Base-by-base conservation (phyloP, 2,113 vertebrate genomes). In the Eulacestoma nigropectus region DNA sequence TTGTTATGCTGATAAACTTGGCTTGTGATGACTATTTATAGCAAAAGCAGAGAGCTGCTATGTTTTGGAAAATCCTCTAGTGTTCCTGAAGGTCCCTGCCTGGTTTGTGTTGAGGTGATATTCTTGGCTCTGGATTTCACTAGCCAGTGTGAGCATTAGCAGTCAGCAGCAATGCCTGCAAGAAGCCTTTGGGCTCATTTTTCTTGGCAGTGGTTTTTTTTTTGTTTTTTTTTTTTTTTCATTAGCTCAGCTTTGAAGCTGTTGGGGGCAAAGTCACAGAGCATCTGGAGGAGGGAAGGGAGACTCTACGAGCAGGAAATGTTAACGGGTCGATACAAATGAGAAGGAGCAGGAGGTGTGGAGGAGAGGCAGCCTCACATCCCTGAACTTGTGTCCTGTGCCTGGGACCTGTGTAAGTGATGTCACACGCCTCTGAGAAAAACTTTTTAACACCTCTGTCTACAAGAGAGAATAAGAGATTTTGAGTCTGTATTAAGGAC, bases 1-100 rank as follows among this genome's bases (percentile, higher is more conserved):
- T 95, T 96, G 92, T 96, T 94, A 90, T 93, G 92, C 90, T 94
- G 96, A 94, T 96, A 92, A 90, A 95, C 79, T 93, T 90, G 83
- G 95, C 49, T 3, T 75, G 68, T 84, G 77, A 53, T 81, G 69
- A 74, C 86, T 96, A 92, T 96, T 96, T 94, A 92, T 95, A 95
- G 95, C 73, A 93, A 78, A 94, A 93, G 93, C 79, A 92, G 88
- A 81, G 95, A 94, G 76, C 80, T 95, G 93, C 85, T 93, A 2
- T 92, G 90, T 93, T 96, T 95, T 96, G 93, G 83, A 95, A 97
- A 96, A 89, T 93, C 83, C 73, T 89, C 32, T 0, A 1, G 80
- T 92, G 52, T 81, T 94, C 73, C 76, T 93, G 92, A 81, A 95
- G 76, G 79, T 93, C 79, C 49, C 73, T 92, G 76, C 68, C 37